Conservation (phyloP, 2,113 vertebrate genomes). For the Dunckerocampus dactyliophorus region DNA sequence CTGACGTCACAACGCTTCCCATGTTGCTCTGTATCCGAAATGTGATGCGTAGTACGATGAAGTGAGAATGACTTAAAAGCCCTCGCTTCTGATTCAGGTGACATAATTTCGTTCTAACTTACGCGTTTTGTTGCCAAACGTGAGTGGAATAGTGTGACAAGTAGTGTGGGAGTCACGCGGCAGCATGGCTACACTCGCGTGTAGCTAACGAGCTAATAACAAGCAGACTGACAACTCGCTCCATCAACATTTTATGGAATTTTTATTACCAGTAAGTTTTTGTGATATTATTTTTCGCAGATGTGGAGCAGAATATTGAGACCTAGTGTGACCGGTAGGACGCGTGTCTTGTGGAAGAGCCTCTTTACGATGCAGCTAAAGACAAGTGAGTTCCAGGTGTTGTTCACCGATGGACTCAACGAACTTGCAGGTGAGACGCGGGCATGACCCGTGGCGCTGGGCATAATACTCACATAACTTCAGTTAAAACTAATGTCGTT, state of each 20-base stretch:
- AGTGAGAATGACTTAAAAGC: neutral
- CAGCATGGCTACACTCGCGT: neutral
- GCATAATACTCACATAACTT: neutral
- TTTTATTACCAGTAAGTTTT: too few species aligned
- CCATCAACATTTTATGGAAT: neutral
- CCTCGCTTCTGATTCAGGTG: neutral
- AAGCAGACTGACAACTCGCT: too few species aligned
- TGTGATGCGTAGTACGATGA: neutral
- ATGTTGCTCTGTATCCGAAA: neutral
- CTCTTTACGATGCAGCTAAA: slow-evolving; percentile 82
- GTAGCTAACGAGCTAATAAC: slow-evolving; percentile 4
- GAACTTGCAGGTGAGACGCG: slow-evolving; percentile 77
- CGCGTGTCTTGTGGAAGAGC: slow-evolving; percentile 51
- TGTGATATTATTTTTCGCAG: slow-evolving; percentile 21
- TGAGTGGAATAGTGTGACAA: neutral
- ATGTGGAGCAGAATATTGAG: slow-evolving; percentile 69
- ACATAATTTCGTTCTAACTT: neutral
- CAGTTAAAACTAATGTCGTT: neutral
- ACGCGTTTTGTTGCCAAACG: rapidly evolving
- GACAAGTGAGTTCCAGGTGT: slow-evolving; percentile 81
- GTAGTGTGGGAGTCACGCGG: neutral
- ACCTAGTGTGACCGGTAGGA: slow-evolving; percentile 25
- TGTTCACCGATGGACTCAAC: slow-evolving; percentile 87
- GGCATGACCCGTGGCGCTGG: neutral
- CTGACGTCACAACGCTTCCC: slow-evolving; percentile 28